Percentiles rank a stretch among this genome's conserved stretches.
Evolutionary conservation across 92 coral and sea anemone genomes (phyloP).

Genomic region (Heteractis magnifica): DNA sequence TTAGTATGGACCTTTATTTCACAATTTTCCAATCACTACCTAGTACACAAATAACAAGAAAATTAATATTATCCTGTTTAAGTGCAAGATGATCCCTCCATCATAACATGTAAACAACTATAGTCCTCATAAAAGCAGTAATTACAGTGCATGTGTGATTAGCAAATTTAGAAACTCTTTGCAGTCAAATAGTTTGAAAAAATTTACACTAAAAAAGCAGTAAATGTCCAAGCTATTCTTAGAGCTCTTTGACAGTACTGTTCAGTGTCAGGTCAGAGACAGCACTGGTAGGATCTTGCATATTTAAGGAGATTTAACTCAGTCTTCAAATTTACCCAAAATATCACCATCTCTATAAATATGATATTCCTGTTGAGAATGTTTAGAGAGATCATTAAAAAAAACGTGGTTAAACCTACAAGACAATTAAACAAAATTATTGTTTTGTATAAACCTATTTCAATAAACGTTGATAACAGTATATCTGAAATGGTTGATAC

Average conservation of each 20-base stretch:
- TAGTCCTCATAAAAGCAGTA: not conserved
- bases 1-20: not conserved
- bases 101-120: not conserved
- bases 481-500: no score
- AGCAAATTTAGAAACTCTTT: not conserved
- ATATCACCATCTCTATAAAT: constrained; percentile 90
- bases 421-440: no score
- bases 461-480: no score
- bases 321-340: constrained; percentile 81
- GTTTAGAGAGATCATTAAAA: not conserved
- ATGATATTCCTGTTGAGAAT: constrained; percentile 79
- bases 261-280: not conserved
- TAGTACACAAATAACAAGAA: not conserved
- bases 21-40: not conserved
- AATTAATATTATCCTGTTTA: not conserved
- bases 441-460: no score
- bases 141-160: not conserved
- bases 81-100: not conserved
- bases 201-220: not conserved
- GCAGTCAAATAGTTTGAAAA: constrained; percentile 1
- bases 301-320: not conserved
- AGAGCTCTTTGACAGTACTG: not conserved
- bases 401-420: not conserved
- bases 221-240: constrained; percentile 7
- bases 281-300: not conserved